These are phyloP conservation scores for Rhodeus uyekii DNA, from an alignment of 2,797 vertebrate species.

Conservation along the genomic window DNA sequence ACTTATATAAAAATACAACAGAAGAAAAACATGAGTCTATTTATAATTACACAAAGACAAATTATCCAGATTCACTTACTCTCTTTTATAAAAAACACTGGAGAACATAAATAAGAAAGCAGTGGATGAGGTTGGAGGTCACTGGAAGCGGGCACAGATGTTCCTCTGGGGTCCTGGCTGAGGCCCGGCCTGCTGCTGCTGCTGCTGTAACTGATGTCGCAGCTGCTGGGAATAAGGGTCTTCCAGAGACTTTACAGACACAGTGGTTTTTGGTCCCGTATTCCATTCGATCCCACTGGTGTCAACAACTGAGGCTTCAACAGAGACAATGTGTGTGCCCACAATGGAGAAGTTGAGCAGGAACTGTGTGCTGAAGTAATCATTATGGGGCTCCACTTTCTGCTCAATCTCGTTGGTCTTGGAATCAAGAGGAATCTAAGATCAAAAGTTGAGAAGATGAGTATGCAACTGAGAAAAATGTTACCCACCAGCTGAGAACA, in stretches of 20 bases:
- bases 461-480: background rate
- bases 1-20: background rate
- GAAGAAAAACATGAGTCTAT: background rate
- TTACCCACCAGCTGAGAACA: background rate
- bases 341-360: conserved; percentile 91
- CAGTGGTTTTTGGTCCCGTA: conserved; percentile 90
- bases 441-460: conserved; percentile 10
- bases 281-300: conserved; percentile 93
- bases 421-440: conserved; percentile 85
- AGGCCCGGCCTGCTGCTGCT: conserved; percentile 68
- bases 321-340: conserved; percentile 90
- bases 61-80: background rate
- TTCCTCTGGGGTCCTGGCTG: conserved; percentile 80
- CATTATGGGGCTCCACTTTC: conserved; percentile 95
- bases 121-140: background rate
- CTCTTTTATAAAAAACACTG: background rate
- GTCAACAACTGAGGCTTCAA: conserved; percentile 95
- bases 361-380: conserved; percentile 99
- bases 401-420: conserved; percentile 96
- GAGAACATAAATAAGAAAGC: background rate
- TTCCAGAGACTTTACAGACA: conserved; percentile 94
- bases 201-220: conserved; percentile 90
- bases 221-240: conserved; percentile 96
- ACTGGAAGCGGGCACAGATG: conserved; percentile 84
- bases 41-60: background rate